Evolutionary conservation across 2,888 invertebrate genomes (phyloP).

Genomic region (Papilio elwesi): DNA sequence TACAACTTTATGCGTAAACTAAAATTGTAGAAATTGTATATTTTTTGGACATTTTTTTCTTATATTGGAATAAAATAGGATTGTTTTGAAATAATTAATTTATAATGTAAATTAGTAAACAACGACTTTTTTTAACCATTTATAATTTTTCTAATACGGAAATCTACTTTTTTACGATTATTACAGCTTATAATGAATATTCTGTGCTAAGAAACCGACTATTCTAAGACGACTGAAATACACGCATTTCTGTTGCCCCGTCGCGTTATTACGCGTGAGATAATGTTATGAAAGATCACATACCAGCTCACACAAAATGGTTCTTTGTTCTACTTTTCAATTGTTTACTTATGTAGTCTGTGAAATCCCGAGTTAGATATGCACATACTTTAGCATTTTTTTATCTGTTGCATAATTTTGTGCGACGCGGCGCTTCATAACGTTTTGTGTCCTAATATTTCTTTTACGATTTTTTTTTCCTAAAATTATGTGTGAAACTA

Average conservation of each 20-base stretch:
- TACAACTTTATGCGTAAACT: too few species aligned
- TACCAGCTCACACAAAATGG: constrained; percentile 17
- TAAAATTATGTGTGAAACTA: too few species aligned
- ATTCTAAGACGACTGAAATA: not conserved
- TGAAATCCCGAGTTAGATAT: not conserved
- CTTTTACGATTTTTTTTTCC: too few species aligned
- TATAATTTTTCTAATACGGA: not conserved
- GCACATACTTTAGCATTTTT: not conserved
- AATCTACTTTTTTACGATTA: not conserved
- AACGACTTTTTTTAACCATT: too few species aligned
- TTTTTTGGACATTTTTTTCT: too few species aligned
- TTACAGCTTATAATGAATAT: not conserved
- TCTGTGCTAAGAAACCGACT: not conserved
- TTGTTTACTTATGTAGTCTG: constrained; percentile 22
- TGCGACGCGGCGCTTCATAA: not conserved
- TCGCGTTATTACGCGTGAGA: constrained; percentile 21
- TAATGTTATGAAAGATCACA: constrained; percentile 24
- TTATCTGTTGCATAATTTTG: constrained; percentile 16
- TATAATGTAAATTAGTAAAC: too few species aligned
- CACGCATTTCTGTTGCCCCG: constrained; percentile 1
- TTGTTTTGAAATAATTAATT: too few species aligned
- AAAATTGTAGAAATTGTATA: too few species aligned
- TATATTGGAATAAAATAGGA: too few species aligned
- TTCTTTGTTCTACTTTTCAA: constrained; percentile 27
- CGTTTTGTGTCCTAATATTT: too few species aligned